phyloP scores from a whole-genome alignment of 1,140 invertebrate species.

The Dryas iulia region DNA sequence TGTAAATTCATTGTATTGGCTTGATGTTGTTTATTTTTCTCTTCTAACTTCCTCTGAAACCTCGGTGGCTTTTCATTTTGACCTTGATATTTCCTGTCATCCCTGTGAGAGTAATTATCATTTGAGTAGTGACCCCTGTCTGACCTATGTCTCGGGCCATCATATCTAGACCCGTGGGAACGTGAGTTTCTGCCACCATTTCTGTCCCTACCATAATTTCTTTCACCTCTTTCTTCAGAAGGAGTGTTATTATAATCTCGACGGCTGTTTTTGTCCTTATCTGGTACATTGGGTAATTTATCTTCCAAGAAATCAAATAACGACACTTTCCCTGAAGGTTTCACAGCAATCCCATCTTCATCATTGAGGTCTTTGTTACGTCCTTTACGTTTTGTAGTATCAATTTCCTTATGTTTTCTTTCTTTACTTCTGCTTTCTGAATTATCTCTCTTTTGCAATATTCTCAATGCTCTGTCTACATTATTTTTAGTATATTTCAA shows the following conservation, averaged over 20 bases:
- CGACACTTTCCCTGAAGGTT: slow-evolving; percentile 91
- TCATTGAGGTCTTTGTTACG: slow-evolving; percentile 80
- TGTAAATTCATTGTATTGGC: slow-evolving; percentile 47
- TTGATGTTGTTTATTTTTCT: slow-evolving; percentile 72
- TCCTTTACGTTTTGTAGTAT: slow-evolving; percentile 75
- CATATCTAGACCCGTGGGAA: slow-evolving; percentile 56
- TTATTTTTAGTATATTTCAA: slow-evolving; percentile 87
- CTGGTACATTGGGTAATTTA: slow-evolving; percentile 85
- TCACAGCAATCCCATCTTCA: slow-evolving; percentile 83
- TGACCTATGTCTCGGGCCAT: slow-evolving; percentile 53
- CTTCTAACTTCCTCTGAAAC: slow-evolving; percentile 77
- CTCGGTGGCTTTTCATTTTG: slow-evolving; percentile 75
- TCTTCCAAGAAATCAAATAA: slow-evolving; percentile 93
- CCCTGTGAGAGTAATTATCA: slow-evolving; percentile 60
- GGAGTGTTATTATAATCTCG: slow-evolving; percentile 50
- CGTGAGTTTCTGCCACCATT: slow-evolving; percentile 57
- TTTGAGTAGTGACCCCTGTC: slow-evolving; percentile 61
- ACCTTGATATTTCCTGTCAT: slow-evolving; percentile 70
- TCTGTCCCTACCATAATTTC: slow-evolving; percentile 55
- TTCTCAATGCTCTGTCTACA: slow-evolving; percentile 86
- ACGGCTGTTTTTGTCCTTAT: slow-evolving; percentile 65
- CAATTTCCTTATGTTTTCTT: slow-evolving; percentile 68
- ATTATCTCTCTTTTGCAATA: slow-evolving; percentile 82
- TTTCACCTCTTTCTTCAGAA: slow-evolving; percentile 57
- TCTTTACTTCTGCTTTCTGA: slow-evolving; percentile 71